Evolutionary conservation across 2,888 invertebrate species (phyloP), one percentile per base, ranked within the genome.

Genomic region (Tillus elongatus): DNA sequence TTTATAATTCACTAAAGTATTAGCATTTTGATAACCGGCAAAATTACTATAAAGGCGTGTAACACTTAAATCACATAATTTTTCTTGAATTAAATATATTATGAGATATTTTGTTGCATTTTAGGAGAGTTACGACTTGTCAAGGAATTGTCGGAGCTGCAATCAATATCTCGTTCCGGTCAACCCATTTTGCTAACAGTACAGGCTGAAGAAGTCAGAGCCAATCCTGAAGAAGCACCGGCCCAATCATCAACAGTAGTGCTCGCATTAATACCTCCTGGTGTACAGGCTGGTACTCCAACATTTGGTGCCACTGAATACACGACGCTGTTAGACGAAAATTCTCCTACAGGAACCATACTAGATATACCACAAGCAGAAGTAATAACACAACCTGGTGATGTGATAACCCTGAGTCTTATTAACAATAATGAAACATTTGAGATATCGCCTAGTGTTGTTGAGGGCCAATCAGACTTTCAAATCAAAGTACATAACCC

Each of bases 391-490:
- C 57, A 60, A 43, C 57, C 59, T 10, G 64, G 64, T 1, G 87
- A 87, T 3, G 82, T 88, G 4, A 87, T 90, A 57, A 79, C 86
- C 0, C 67, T 91, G 15, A 75, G 77, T 24, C 64, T 91, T 45
- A 71, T 77, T 9, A 82, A 82, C 40, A 87, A 87, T 60, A 88
- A 88, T 60, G 87, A 83, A 19, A 88, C 88, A 2, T 95, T 95
- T 58, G 89, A 90, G 61, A 80, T 95, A 38, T 73, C 77, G 3
- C 93, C 93, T 1, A 77, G 79, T 16, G 84, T 87, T 2, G 84
- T 84, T 0, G 85, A 88, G 58, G 76, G 84, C 9, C 49, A 53
- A 37, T 39, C 56, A 8, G 19, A 38, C 11, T 41, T 92, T 58
- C 73, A 82, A 35, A 78, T 96, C 44, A 77, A 79, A 57, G 88